Percentiles rank a stretch among this genome's conserved stretches.
Evolutionary conservation across 1,140 invertebrate species (phyloP).

Genomic region (Anastrepha obliqua): DNA sequence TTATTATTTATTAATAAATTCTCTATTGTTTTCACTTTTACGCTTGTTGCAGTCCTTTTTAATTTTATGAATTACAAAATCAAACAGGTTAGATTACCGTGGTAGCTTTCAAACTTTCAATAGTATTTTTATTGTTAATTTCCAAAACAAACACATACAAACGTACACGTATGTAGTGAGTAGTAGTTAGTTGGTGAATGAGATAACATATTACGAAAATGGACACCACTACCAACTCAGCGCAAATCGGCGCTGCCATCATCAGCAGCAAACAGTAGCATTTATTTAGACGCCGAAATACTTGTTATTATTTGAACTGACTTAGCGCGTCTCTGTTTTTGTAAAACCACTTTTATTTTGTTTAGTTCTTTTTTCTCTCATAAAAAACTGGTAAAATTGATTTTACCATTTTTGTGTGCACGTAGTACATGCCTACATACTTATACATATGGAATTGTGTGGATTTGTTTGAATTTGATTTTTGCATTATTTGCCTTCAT

Average conservation of each 20-base stretch:
- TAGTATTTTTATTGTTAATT: background rate
- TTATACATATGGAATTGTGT: too few relatives aligned
- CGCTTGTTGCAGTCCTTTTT: background rate
- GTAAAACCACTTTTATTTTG: conserved; percentile 7
- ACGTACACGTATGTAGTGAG: background rate
- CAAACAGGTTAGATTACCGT: too few relatives aligned
- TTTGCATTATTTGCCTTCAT: background rate
- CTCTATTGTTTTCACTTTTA: background rate
- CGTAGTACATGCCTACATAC: too few relatives aligned
- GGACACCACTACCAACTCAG: background rate
- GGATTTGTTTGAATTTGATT: background rate
- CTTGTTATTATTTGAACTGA: background rate
- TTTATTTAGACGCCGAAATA: background rate
- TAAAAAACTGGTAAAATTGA: background rate
- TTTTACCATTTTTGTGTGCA: background rate
- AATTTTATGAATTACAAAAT: too few relatives aligned
- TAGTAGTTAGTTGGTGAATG: background rate
- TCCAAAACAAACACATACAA: background rate
- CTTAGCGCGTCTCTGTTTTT: background rate
- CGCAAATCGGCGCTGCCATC: background rate
- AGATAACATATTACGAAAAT: background rate
- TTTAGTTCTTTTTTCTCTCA: background rate
- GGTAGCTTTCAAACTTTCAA: background rate
- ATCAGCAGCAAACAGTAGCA: conserved; percentile 3
- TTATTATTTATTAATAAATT: background rate